These are phyloP conservation scores for Drymonia ruficornis DNA, from an alignment of 2,888 invertebrate genomes.

Conservation along the genomic window DNA sequence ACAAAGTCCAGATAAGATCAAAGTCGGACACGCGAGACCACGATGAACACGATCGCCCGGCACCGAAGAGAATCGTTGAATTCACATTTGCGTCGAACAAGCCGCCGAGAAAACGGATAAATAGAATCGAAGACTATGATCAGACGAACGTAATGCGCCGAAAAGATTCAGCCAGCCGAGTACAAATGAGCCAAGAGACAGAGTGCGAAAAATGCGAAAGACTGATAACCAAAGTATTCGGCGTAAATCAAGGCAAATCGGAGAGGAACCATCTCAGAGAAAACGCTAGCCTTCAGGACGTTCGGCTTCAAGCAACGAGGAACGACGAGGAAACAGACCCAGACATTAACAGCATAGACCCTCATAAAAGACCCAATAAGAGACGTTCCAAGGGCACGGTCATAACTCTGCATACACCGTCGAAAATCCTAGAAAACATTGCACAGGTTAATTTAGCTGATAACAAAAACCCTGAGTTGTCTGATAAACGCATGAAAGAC, in stretches of 20 bases:
- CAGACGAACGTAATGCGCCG: not conserved
- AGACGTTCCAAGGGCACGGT: not conserved
- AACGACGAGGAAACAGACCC: not conserved
- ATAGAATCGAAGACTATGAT: not conserved
- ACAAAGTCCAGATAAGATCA: constrained; percentile 28
- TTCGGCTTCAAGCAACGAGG: not conserved
- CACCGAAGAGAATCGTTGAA: constrained; percentile 31
- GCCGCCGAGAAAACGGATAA: constrained; percentile 5
- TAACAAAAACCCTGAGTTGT: constrained; percentile 7
- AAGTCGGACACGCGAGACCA: constrained; percentile 17
- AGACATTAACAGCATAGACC: not conserved
- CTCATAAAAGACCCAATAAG: not conserved
- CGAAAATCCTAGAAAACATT: not conserved
- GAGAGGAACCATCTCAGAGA: not conserved
- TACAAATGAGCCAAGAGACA: constrained; percentile 8
- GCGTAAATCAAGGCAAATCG: constrained; percentile 6
- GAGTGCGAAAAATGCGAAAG: constrained; percentile 35
- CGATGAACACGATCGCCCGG: constrained; percentile 29
- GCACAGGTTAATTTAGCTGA: constrained; percentile 1
- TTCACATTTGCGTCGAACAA: constrained; percentile 32
- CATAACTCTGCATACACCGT: not conserved
- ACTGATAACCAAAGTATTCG: constrained; percentile 38
- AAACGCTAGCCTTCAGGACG: not conserved
- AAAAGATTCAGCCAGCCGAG: not conserved
- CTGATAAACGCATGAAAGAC: constrained; percentile 9